Percentiles rank a stretch among this genome's conserved stretches.
phyloP scores from a whole-genome alignment of 2,888 invertebrate genomes.

The Elgonia sp. region DNA sequence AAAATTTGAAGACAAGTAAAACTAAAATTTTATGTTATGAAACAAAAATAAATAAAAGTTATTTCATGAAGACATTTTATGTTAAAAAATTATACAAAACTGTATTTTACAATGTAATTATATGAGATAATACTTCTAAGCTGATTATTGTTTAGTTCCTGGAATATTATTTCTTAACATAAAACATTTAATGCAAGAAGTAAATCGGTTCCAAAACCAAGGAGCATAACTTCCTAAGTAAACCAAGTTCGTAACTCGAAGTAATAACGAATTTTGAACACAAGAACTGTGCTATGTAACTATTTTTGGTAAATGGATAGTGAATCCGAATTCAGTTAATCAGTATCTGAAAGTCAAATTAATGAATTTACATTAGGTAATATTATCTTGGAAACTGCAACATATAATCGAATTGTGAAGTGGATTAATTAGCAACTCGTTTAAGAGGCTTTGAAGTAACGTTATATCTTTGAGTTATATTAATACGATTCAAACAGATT shows the following conservation, averaged over 20 bases:
- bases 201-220: background rate
- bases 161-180: too few species aligned
- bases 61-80: too few species aligned
- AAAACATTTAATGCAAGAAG: background rate
- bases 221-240: background rate
- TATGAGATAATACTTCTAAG: too few species aligned
- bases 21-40: too few species aligned
- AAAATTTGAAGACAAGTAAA: too few species aligned
- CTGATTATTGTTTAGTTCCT: too few species aligned
- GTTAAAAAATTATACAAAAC: too few species aligned
- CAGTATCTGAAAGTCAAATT: conserved; percentile 37
- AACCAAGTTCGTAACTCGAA: background rate
- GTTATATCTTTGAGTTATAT: conserved; percentile 1
- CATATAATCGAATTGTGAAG: conserved; percentile 18
- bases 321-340: conserved; percentile 23
- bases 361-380: conserved; percentile 25
- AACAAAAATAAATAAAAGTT: too few species aligned
- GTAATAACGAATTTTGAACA: background rate
- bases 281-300: background rate
- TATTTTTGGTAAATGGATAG: conserved; percentile 20
- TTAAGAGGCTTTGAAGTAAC: conserved; percentile 5
- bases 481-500: background rate
- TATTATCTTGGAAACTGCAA: conserved; percentile 3
- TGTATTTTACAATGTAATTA: too few species aligned
- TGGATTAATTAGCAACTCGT: conserved; percentile 20